A percentile compares a stretch with the other conserved stretches of the same genome.
Conservation (phyloP, 2,797 vertebrate genomes). For the Xiphophorus birchmanni region DNA sequence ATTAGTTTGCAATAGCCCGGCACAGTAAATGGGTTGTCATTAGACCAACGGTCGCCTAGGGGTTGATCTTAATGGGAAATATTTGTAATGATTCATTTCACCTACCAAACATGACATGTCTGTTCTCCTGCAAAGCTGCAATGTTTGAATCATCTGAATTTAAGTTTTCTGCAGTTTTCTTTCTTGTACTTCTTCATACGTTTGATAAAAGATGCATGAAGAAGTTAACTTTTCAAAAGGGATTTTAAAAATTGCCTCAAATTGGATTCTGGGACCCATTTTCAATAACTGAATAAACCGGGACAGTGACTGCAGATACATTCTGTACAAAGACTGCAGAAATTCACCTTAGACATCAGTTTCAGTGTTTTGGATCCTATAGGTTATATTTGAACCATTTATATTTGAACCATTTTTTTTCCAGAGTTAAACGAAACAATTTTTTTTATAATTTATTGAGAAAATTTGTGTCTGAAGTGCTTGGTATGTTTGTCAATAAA, state of each 20-base stretch:
- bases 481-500: too few relatives aligned
- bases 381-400: not conserved
- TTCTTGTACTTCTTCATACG: constrained; percentile 41
- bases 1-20: constrained; percentile 7
- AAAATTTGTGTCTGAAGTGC: not conserved
- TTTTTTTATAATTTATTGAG: not conserved
- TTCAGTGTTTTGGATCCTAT: not conserved
- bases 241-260: not conserved
- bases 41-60: constrained; percentile 6
- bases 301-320: not conserved
- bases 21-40: constrained; percentile 16
- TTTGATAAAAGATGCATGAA: constrained; percentile 6
- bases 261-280: not conserved
- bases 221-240: constrained; percentile 50
- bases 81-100: constrained; percentile 32
- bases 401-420: not conserved
- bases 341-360: not conserved
- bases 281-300: not conserved
- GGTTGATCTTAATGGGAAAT: constrained; percentile 31
- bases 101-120: constrained; percentile 11
- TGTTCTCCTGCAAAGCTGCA: constrained; percentile 24
- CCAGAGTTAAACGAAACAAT: not conserved
- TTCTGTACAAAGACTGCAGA: not conserved
- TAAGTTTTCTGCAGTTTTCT: constrained; percentile 30
- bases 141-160: constrained; percentile 28